Conservation (phyloP, 2,888 invertebrate species). For the Sabellastarte sp. region DNA sequence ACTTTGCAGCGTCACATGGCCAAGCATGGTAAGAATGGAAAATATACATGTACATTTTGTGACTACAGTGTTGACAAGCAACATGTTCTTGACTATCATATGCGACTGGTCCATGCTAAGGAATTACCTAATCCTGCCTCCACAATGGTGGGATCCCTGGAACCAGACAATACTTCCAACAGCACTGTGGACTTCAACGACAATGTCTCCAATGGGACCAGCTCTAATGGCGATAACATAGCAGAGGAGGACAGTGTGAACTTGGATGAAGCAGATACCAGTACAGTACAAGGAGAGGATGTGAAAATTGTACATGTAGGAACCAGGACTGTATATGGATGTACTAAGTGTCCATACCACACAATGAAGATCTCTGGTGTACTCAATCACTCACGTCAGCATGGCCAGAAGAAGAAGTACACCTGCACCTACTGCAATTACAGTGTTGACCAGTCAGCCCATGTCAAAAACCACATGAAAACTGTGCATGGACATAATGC, state of each 20-base stretch:
- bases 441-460: conserved; percentile 47
- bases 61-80: conserved; percentile 52
- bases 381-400: conserved; percentile 38
- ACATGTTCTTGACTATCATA: conserved; percentile 47
- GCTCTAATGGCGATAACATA: neutral
- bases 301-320: conserved; percentile 14
- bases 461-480: conserved; percentile 51
- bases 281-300: neutral
- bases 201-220: neutral
- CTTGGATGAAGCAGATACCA: neutral
- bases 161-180: neutral
- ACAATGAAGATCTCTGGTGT: conserved; percentile 40
- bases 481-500: neutral
- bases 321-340: conserved; percentile 16
- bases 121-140: neutral
- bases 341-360: conserved; percentile 37
- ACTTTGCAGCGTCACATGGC: conserved; percentile 15
- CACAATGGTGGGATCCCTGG: neutral
- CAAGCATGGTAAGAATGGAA: conserved; percentile 25
- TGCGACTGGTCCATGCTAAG: conserved; percentile 29
- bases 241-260: neutral
- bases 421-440: conserved; percentile 47
- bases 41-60: conserved; percentile 37
- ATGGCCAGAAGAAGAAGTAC: conserved; percentile 20
- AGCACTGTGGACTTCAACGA: neutral